Conservation (phyloP, 2,888 invertebrate genomes). For the Marronus borbonicus region DNA sequence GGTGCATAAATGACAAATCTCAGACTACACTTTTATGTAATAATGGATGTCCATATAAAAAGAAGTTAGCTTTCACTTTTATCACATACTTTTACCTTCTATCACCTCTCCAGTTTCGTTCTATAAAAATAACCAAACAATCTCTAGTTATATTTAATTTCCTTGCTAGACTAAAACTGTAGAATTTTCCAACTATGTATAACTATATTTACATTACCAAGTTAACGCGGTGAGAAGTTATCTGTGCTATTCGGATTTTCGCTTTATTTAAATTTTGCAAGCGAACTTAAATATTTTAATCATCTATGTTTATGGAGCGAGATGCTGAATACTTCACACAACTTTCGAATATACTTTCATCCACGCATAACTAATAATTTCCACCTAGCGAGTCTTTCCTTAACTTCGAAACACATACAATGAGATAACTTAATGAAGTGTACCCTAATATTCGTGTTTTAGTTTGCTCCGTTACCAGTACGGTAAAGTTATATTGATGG, state of each 20-base stretch:
- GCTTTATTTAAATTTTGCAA: slow-evolving; percentile 23
- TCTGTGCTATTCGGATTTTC: slow-evolving; percentile 27
- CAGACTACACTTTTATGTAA: no score
- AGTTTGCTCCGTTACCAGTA: background rate
- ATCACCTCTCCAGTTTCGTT: no score
- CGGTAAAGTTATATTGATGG: background rate
- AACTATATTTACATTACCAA: slow-evolving; percentile 29
- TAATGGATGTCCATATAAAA: no score
- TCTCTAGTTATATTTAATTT: slow-evolving; percentile 5
- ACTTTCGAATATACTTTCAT: slow-evolving; percentile 25
- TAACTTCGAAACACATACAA: slow-evolving; percentile 10
- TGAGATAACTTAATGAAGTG: slow-evolving; percentile 1
- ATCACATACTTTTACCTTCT: no score
- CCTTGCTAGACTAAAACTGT: background rate
- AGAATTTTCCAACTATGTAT: background rate
- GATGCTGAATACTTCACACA: background rate
- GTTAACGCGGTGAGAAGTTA: slow-evolving; percentile 9
- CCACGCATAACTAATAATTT: slow-evolving; percentile 32
- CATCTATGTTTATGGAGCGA: slow-evolving; percentile 14
- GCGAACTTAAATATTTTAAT: slow-evolving; percentile 31
- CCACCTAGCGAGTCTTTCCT: background rate
- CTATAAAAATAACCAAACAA: slow-evolving; percentile 5
- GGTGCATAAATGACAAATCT: no score
- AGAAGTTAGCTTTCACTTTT: no score
- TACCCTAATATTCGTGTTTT: background rate